Percentiles rank a stretch among this genome's conserved stretches.
Evolutionary conservation across 2,888 invertebrate genomes (phyloP).

Genomic region (Smittia sp.): DNA sequence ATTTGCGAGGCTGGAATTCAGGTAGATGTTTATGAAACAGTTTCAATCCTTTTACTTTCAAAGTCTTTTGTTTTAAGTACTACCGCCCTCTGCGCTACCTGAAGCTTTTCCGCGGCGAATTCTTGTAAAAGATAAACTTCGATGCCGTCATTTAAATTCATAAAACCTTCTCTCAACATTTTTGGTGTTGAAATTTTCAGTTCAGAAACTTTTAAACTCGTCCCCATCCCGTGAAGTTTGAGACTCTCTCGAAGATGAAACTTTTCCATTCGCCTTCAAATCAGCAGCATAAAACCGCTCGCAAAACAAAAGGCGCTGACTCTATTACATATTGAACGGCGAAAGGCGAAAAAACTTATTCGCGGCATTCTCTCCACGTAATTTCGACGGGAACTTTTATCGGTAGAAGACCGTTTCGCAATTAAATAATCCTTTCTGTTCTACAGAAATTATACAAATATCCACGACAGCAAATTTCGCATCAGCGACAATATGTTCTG

Average conservation of each 20-base stretch:
- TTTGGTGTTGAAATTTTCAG: neutral
- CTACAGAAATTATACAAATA: conserved; percentile 8
- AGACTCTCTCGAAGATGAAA: neutral
- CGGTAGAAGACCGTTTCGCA: conserved; percentile 32
- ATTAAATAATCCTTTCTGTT: conserved; percentile 31
- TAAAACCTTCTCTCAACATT: conserved; percentile 1
- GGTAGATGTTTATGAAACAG: neutral
- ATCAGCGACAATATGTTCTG: too few species aligned
- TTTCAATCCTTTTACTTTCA: neutral
- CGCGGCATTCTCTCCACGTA: conserved; percentile 26
- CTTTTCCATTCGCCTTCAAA: neutral
- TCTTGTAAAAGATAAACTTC: neutral
- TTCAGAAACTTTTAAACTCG: neutral
- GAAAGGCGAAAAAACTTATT: neutral
- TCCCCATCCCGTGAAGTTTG: too few species aligned
- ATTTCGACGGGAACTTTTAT: conserved; percentile 30
- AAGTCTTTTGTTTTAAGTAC: neutral
- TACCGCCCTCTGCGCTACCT: neutral
- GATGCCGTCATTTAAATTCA: conserved; percentile 21
- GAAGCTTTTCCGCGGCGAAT: neutral
- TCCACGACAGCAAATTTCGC: neutral
- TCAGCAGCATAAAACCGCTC: neutral
- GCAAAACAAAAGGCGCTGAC: neutral
- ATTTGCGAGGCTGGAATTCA: neutral
- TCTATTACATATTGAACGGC: neutral